Evolutionary conservation across 2,797 vertebrate genomes (phyloP), one percentile per base, ranked within the genome.

Genomic region (Gephyroberyx darwinii): DNA sequence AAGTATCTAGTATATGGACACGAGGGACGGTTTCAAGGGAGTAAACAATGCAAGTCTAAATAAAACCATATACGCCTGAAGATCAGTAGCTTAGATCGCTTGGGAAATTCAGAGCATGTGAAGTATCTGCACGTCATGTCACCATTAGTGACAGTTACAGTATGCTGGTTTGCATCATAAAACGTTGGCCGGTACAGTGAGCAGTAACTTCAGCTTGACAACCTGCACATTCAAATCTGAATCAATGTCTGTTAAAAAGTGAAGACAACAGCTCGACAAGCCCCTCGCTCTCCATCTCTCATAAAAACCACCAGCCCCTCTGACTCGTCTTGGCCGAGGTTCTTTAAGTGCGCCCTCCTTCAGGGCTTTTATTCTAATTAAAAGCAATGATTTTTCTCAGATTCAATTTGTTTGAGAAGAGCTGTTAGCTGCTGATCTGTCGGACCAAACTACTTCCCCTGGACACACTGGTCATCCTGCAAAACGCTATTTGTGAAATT

Each of bases 291-390:
- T 83, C 79, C 20, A 66, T 67, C 86, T 73, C 88, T 84, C 90
- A 69, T 90, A 93, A 93, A 91, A 90, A 90, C 84, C 88, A 77
- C 4, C 43, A 14, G 66, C 74, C 69, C 79, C 63, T 65, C 73
- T 67, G 66, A 75, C 84, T 54, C 59, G 47, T 64, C 64, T 75
- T 80, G 73, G 82, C 80, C 63, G 50, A 48, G 71, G 83, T 88
- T 73, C 80, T 55, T 73, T 75, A 87, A 82, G 76, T 69, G 81
- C 84, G 85, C 79, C 78, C 91, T 92, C 87, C 81, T 92, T 78
- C 35, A 88, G 84, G 91, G 93, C 93, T 96, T 95, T 96, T 92
- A 95, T 94, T 94, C 92, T 95, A 95, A 97, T 96, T 96, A 95
- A 95, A 96, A 93, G 88, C 92, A 94, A 95, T 87, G 88, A 95